These are phyloP conservation scores for Mizuhopecten yessoensis DNA, from an alignment of 1,140 invertebrate genomes.

Conservation along the genomic window DNA sequence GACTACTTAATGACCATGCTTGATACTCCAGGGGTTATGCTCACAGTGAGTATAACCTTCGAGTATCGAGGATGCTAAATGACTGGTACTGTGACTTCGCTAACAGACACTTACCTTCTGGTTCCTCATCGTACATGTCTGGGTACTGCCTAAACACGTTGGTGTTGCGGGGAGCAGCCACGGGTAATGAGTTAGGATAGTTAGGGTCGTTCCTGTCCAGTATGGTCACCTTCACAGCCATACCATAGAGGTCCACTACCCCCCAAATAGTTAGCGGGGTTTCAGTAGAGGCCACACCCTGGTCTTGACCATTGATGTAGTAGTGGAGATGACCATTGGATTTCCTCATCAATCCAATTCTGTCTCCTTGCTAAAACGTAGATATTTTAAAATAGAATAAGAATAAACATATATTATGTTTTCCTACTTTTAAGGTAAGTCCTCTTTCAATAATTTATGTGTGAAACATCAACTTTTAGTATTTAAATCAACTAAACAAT, in stretches of 20 bases:
- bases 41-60: no score
- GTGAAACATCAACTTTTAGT: no score
- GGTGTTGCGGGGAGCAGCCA: slow-evolving; percentile 61
- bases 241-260: slow-evolving; percentile 83
- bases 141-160: slow-evolving; percentile 74
- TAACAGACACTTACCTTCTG: slow-evolving; percentile 50
- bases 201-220: slow-evolving; percentile 75
- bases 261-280: slow-evolving; percentile 81
- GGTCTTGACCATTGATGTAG: slow-evolving; percentile 83
- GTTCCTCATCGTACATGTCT: slow-evolving; percentile 74
- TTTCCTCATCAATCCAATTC: slow-evolving; percentile 81
- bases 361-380: slow-evolving; percentile 82
- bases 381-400: no score
- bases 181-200: slow-evolving; percentile 67
- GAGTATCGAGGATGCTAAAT: no score
- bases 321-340: slow-evolving; percentile 80
- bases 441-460: no score
- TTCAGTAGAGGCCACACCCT: slow-evolving; percentile 81
- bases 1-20: no score
- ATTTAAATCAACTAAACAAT: no score
- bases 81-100: no score
- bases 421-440: no score
- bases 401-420: no score
- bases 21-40: no score
- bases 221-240: slow-evolving; percentile 93